Evolutionary conservation across 2,888 invertebrate species (phyloP).

Genomic region (Trisateles emortualis): DNA sequence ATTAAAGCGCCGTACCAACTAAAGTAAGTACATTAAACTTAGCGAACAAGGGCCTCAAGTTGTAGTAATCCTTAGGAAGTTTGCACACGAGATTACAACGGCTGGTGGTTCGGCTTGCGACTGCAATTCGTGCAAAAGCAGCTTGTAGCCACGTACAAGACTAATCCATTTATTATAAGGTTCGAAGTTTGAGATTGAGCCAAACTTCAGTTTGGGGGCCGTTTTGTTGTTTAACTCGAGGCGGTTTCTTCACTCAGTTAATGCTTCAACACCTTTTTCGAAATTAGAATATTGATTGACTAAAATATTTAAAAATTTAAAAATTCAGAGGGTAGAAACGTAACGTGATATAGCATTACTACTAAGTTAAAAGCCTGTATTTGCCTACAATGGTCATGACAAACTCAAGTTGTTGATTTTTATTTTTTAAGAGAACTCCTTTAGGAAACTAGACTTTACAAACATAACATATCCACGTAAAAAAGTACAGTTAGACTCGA

Average conservation of each 20-base stretch:
- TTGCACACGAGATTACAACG: constrained; percentile 35
- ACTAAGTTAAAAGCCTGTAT: too few species aligned
- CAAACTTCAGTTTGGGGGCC: background rate
- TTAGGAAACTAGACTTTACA: too few species aligned
- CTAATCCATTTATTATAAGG: constrained; percentile 9
- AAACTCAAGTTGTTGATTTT: too few species aligned
- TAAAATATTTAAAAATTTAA: too few species aligned
- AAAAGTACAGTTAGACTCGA: too few species aligned
- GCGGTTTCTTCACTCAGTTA: background rate
- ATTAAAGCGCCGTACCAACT: background rate
- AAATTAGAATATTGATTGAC: too few species aligned
- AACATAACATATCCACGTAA: too few species aligned
- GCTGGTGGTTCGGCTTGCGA: background rate
- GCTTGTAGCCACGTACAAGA: constrained; percentile 3
- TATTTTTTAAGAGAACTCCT: too few species aligned
- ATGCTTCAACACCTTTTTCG: too few species aligned
- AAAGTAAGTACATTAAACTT: constrained; percentile 29
- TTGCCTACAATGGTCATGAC: too few species aligned
- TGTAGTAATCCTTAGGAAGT: constrained; percentile 40
- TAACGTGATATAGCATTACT: too few species aligned
- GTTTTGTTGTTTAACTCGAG: background rate
- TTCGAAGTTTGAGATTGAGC: background rate
- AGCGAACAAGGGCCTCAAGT: constrained; percentile 34
- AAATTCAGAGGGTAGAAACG: too few species aligned
- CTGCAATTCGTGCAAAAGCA: constrained; percentile 1